Evolutionary conservation across 2,113 vertebrate species (phyloP), one percentile per base, ranked within the genome.

Genomic region (Prolemur simus): DNA sequence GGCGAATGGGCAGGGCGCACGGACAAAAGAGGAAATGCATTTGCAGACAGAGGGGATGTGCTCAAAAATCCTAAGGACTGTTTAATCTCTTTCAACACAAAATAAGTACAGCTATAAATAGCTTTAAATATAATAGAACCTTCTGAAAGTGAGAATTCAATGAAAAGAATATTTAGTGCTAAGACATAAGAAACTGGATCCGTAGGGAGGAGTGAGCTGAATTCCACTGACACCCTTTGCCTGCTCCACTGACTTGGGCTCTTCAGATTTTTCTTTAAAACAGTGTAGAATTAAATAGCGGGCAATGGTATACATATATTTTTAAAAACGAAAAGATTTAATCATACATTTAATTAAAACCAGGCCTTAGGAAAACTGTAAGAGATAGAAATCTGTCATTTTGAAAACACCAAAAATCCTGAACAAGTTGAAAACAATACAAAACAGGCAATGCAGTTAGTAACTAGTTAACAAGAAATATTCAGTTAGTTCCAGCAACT

Each of bases 261-360:
- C 83, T 85, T 66, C 21, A 42, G n/a, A n/a, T 68, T 49, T 45
- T 32, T 71, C 45, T 86, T 20, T 45, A 9, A 52, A 54, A 42
- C 3, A 69, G 4, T 45, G 3, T 63, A 76, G 7, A 45, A 60
- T 77, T 77, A 87, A 90, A 82, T 71, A 80, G 54, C 52, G 66
- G 32, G 7, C 32, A 81, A 3, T 69, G 42, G 58, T 32, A 23
- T 60, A 11, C 2, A 56, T 21, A 21, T 21, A 56, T 20, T 71
- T 73, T 27, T 14, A 6, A 45, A 52, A 27, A 8, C 3, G 12
- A 45, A 73, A 71, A 37, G 21, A 45, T 60, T 83, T 93, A 90
- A 80, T 90, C 73, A 60, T 47, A 64, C 20, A 81, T 85, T 69
- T 93, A 81, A 49, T 94, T 83, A 77, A 52, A 94, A 83, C 1